A percentile compares a stretch with the other conserved stretches of the same genome.
Conservation (phyloP, 2,797 vertebrate species). For the Sebastes aleutianus region DNA sequence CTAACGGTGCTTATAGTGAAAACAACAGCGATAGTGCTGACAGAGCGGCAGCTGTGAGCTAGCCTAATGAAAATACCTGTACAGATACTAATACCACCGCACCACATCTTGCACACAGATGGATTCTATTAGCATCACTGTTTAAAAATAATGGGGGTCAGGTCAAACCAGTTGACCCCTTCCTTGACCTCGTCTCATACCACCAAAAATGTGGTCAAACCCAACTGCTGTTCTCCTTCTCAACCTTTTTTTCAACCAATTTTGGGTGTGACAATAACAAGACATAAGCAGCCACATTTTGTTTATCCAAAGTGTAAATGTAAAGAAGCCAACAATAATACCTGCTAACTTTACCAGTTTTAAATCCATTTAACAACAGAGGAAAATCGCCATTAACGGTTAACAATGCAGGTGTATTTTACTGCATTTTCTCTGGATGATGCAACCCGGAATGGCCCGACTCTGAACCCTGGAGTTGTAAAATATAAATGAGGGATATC, state of each 20-base stretch:
- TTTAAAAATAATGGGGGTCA: conserved; percentile 11
- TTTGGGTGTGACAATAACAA: neutral
- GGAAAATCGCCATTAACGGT: neutral
- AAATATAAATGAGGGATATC: neutral
- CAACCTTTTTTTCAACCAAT: neutral
- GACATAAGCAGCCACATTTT: neutral
- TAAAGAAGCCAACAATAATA: neutral
- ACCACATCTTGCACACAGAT: conserved; percentile 21
- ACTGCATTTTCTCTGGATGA: neutral
- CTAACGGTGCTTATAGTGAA: too few relatives aligned
- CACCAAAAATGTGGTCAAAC: neutral
- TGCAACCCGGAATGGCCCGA: neutral
- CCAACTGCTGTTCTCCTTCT: neutral
- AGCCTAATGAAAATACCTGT: too few relatives aligned
- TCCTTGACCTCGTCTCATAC: conserved; percentile 1
- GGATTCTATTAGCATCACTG: neutral
- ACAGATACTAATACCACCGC: neutral
- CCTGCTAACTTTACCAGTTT: neutral
- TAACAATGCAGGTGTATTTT: conserved; percentile 44
- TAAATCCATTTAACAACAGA: neutral
- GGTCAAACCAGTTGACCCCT: conserved; percentile 1
- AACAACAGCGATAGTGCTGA: too few relatives aligned
- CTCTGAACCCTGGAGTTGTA: neutral
- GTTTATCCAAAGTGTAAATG: neutral
- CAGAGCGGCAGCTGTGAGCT: too few relatives aligned